Evolutionary conservation across 2,888 invertebrate genomes (phyloP).

Genomic region (Pediacus dermestoides): DNA sequence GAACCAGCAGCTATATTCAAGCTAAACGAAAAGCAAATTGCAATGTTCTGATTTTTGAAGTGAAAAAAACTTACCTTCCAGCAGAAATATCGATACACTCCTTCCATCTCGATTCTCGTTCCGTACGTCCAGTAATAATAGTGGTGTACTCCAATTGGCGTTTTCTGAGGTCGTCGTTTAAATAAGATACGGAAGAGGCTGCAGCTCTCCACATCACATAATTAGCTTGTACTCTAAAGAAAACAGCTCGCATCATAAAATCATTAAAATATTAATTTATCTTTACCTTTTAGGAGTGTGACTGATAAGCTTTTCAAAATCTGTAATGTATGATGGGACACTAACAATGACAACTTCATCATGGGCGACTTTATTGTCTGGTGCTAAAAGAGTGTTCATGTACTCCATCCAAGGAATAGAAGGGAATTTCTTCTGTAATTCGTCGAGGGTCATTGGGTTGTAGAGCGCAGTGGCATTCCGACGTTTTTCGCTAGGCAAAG

Average conservation of each 20-base stretch:
- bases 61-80: slow-evolving; percentile 59
- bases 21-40: slow-evolving; percentile 44
- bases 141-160: slow-evolving; percentile 79
- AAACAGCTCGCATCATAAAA: slow-evolving; percentile 16
- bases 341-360: slow-evolving; percentile 80
- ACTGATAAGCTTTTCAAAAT: slow-evolving; percentile 61
- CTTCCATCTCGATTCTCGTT: slow-evolving; percentile 86
- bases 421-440: slow-evolving; percentile 72
- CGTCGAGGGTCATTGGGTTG: slow-evolving; percentile 81
- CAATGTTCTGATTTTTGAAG: slow-evolving; percentile 2
- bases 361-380: slow-evolving; percentile 57
- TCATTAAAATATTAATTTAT: too few species aligned
- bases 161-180: slow-evolving; percentile 73
- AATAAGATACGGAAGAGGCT: slow-evolving; percentile 74
- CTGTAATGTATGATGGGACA: slow-evolving; percentile 75
- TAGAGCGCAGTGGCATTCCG: slow-evolving; percentile 88
- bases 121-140: slow-evolving; percentile 77
- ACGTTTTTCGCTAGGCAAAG: slow-evolving; percentile 82
- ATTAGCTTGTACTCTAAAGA: slow-evolving; percentile 69
- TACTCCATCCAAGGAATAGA: slow-evolving; percentile 80
- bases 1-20: slow-evolving; percentile 76
- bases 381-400: slow-evolving; percentile 74
- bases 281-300: slow-evolving; percentile 54
- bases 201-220: slow-evolving; percentile 92
- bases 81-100: slow-evolving; percentile 81